Percentiles rank a stretch among this genome's conserved stretches.
These are phyloP conservation scores for Aselliscus stoliczkanus DNA, from an alignment of 2,797 vertebrate species.

Conservation along the genomic window DNA sequence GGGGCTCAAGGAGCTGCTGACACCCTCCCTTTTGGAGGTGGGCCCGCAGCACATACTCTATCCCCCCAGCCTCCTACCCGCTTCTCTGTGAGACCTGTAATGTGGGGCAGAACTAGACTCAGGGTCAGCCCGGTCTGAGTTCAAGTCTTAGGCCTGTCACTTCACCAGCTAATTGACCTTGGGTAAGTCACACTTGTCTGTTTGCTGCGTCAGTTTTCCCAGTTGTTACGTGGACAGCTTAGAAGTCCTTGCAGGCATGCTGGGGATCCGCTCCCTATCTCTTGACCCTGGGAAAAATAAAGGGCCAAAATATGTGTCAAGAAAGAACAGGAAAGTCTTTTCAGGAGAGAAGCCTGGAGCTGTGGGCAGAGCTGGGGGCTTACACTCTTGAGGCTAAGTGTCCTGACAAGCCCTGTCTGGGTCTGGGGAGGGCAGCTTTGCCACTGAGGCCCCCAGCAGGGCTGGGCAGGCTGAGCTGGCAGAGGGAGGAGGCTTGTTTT, in stretches of 20 bases:
- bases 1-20: not conserved
- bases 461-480: constrained; percentile 1
- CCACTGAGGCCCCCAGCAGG: not conserved
- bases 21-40: not conserved
- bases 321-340: not conserved
- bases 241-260: not conserved
- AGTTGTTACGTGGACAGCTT: not conserved
- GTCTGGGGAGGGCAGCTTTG: not conserved
- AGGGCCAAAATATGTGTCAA: not conserved
- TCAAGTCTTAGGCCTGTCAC: not conserved
- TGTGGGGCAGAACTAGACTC: not conserved
- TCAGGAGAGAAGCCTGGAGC: not conserved
- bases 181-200: not conserved
- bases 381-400: not conserved
- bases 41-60: rapidly evolving
- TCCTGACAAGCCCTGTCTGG: not conserved
- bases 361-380: not conserved
- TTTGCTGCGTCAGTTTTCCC: not conserved
- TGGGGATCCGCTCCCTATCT: not conserved
- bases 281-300: not conserved
- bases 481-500: constrained; percentile 43
- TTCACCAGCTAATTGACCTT: not conserved
- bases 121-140: not conserved
- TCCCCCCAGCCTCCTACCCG: not conserved
- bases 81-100: not conserved